Evolutionary conservation across 2,797 vertebrate species (phyloP).

Genomic region (Rhodeus uyekii): DNA sequence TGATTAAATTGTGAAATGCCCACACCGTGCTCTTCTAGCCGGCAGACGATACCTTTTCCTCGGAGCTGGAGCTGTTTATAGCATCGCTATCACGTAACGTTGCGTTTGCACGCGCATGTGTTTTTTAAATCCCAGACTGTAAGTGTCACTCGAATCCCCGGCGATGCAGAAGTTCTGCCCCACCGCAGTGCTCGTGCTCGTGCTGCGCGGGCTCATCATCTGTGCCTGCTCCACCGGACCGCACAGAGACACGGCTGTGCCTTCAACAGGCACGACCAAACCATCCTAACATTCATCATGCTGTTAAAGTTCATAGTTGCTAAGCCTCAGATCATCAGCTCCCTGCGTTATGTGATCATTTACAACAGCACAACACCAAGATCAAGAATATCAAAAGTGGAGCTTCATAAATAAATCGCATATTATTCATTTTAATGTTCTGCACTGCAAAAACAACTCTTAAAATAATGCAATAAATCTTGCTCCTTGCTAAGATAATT

Average conservation of each 20-base stretch:
- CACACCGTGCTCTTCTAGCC: constrained; percentile 57
- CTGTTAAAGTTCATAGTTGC: not conserved
- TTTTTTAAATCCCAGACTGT: constrained; percentile 38
- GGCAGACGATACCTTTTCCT: not conserved
- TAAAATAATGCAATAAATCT: too few species aligned
- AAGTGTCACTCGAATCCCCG: not conserved
- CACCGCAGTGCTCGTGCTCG: constrained; percentile 62
- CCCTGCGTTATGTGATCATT: not conserved
- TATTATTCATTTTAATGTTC: too few species aligned
- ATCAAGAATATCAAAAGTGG: not conserved
- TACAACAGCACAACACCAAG: not conserved
- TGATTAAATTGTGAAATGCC: constrained; percentile 48
- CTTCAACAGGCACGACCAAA: constrained; percentile 19
- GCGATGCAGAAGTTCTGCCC: constrained; percentile 64
- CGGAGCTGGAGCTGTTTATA: constrained; percentile 61
- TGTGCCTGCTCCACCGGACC: constrained; percentile 28
- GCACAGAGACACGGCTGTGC: constrained; percentile 32
- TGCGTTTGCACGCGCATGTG: constrained; percentile 40
- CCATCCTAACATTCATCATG: not conserved
- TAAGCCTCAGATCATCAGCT: not conserved
- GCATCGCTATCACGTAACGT: constrained; percentile 65
- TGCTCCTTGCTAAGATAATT: too few species aligned
- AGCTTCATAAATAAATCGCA: not conserved
- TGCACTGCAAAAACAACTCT: too few species aligned
- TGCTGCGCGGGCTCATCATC: constrained; percentile 64